A percentile compares a stretch with the other conserved stretches of the same genome.
Evolutionary conservation across 2,888 invertebrate species (phyloP).

Genomic region (Volucella inanis): DNA sequence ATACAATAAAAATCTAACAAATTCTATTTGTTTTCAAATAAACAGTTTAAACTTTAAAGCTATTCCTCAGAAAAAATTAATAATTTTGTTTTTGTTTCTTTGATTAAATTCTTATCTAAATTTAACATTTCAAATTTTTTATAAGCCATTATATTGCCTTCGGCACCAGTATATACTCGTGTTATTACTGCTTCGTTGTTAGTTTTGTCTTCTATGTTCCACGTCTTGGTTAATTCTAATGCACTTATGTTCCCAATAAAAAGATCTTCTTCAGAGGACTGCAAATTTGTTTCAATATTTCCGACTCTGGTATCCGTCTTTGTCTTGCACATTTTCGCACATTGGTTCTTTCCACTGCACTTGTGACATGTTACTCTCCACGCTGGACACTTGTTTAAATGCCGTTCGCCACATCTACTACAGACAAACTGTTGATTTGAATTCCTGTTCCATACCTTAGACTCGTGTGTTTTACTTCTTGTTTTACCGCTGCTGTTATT

Average conservation of each 20-base stretch:
- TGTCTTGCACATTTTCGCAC: neutral
- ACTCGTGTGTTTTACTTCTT: neutral
- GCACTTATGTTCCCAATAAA: no score
- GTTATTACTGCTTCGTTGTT: no score
- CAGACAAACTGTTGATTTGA: neutral
- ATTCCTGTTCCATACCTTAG: no score
- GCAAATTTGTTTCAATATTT: no score
- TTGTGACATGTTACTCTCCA: neutral
- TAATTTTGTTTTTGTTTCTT: neutral
- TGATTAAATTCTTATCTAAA: neutral
- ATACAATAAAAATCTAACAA: conserved; percentile 27
- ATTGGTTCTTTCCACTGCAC: neutral
- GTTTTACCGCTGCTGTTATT: neutral
- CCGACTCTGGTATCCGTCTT: no score
- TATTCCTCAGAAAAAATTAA: conserved; percentile 14
- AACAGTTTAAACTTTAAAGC: conserved; percentile 8
- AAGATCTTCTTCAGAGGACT: no score
- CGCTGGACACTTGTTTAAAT: no score
- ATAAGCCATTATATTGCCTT: no score
- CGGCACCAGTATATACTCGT: no score
- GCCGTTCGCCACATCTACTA: no score
- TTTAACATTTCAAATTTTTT: conserved; percentile 3
- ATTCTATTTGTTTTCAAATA: conserved; percentile 25
- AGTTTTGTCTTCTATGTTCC: no score
- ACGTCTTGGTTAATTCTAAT: no score